Evolutionary conservation across 2,797 vertebrate species (phyloP).

Genomic region (Alouatta caraya): DNA sequence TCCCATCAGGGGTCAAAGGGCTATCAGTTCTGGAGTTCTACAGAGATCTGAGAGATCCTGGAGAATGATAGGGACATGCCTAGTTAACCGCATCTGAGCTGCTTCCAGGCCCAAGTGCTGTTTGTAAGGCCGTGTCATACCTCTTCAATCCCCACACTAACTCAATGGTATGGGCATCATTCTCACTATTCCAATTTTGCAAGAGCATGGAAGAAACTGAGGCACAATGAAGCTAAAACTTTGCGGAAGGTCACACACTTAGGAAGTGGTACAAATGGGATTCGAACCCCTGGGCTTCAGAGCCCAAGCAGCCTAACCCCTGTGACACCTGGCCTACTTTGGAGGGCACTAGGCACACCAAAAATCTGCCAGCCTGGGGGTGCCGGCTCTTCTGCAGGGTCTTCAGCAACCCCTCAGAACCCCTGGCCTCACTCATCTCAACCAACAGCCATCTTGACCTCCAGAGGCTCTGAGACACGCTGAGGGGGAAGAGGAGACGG

Average conservation of each 20-base stretch:
- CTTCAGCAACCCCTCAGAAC: neutral
- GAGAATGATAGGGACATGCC: neutral
- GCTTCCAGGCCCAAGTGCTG: neutral
- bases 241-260: neutral
- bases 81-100: neutral
- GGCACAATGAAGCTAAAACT: neutral
- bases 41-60: neutral
- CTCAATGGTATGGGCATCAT: rapidly evolving
- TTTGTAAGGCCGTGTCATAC: rapidly evolving
- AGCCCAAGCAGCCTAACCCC: neutral
- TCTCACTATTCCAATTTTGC: rapidly evolving
- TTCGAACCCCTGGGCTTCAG: neutral
- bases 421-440: neutral
- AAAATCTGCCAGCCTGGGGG: neutral
- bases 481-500: rapidly evolving
- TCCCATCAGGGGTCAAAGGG: slow-evolving; percentile 35
- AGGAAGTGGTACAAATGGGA: neutral
- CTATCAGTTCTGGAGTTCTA: slow-evolving; percentile 20
- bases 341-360: neutral
- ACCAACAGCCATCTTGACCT: rapidly evolving
- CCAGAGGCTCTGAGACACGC: rapidly evolving
- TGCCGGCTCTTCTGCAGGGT: neutral
- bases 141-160: neutral
- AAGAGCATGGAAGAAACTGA: neutral
- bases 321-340: neutral